Evolutionary conservation across 1,140 invertebrate genomes (phyloP).

Genomic region (Drosophila simulans): DNA sequence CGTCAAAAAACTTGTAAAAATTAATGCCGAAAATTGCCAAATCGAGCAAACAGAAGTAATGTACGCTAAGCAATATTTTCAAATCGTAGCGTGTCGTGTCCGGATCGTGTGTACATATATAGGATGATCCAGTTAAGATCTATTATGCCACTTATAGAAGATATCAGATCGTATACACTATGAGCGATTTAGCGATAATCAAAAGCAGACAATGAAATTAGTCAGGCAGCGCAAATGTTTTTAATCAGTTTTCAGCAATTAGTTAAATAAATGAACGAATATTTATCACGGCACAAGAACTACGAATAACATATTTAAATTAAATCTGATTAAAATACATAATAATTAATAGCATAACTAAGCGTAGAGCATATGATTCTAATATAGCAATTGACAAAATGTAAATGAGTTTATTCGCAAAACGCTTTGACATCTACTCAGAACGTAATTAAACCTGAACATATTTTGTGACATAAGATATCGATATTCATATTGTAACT

Average conservation of each 20-base stretch:
- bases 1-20: constrained; percentile 67
- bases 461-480: constrained; percentile 56
- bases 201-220: constrained; percentile 76
- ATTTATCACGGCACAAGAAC: constrained; percentile 53
- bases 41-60: constrained; percentile 37
- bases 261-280: constrained; percentile 72
- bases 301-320: constrained; percentile 53
- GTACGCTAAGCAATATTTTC: constrained; percentile 80
- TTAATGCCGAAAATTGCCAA: constrained; percentile 60
- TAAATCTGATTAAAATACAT: constrained; percentile 45
- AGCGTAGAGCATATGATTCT: constrained; percentile 49
- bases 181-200: constrained; percentile 73
- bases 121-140: constrained; percentile 34
- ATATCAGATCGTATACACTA: constrained; percentile 42
- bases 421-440: constrained; percentile 57
- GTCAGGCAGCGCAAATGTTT: constrained; percentile 64
- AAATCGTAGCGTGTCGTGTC: constrained; percentile 52
- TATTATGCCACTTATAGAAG: constrained; percentile 61
- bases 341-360: constrained; percentile 47
- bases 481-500: constrained; percentile 51
- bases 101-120: constrained; percentile 55
- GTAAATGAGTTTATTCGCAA: constrained; percentile 48
- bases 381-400: constrained; percentile 51
- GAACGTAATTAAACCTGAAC: constrained; percentile 57
- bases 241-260: constrained; percentile 61